Percentiles rank a stretch among this genome's conserved stretches.
phyloP scores from a whole-genome alignment of 2,797 vertebrate species.

The Dicrostonyx torquatus region DNA sequence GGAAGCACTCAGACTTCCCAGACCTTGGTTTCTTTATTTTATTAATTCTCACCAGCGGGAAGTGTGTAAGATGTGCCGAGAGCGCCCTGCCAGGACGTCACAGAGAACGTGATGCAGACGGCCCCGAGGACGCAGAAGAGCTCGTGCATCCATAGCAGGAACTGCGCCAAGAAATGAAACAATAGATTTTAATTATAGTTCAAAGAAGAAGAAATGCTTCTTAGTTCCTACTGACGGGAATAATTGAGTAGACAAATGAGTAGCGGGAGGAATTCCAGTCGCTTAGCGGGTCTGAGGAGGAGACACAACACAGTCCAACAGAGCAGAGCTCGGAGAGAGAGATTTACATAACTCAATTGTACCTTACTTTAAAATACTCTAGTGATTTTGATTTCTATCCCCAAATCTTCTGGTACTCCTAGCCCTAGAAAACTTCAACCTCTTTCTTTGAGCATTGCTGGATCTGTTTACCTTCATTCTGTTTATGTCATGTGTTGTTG shows the following conservation, averaged over 20 bases:
- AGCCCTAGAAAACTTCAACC: not conserved
- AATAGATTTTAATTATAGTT: constrained; percentile 13
- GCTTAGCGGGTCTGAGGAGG: not conserved
- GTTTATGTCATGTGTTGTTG: not conserved
- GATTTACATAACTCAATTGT: not conserved
- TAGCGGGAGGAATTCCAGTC: not conserved
- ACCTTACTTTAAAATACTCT: not conserved
- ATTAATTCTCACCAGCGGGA: not conserved
- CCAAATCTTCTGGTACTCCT: not conserved
- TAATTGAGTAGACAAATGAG: not conserved
- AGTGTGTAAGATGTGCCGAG: not conserved
- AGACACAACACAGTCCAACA: not conserved
- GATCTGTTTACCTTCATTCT: not conserved
- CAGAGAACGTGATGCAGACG: not conserved
- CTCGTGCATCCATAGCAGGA: not conserved
- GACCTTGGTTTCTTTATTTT: constrained; percentile 39
- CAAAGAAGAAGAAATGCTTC: constrained; percentile 22
- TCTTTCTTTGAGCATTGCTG: not conserved
- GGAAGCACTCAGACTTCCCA: not conserved
- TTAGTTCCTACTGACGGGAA: constrained; percentile 1
- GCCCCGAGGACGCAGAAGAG: not conserved
- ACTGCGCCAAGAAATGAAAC: not conserved
- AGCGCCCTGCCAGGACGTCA: not conserved
- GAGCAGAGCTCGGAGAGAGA: not conserved
- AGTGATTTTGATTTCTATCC: not conserved